Conservation (phyloP, 2,797 vertebrate genomes). For the Mionectes olivaceus region DNA sequence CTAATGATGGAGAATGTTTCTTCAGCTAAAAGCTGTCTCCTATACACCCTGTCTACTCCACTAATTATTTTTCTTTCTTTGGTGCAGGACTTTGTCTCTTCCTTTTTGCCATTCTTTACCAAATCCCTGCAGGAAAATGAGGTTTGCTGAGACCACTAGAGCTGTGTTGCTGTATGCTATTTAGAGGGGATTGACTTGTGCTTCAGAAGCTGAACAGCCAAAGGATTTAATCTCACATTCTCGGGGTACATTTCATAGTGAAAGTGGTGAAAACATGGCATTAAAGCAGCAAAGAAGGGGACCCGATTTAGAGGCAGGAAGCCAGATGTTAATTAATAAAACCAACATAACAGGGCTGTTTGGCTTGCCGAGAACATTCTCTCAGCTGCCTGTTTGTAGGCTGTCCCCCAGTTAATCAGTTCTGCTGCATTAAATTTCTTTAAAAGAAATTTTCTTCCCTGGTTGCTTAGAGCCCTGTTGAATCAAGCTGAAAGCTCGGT, state of each 20-base stretch:
- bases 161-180: constrained; percentile 15
- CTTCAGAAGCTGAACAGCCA: constrained; percentile 49
- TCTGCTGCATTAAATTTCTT: constrained; percentile 73
- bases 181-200: constrained; percentile 51
- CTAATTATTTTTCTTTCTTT: constrained; percentile 13
- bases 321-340: constrained; percentile 73
- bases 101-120: background rate
- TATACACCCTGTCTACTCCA: background rate
- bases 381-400: constrained; percentile 64
- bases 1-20: background rate
- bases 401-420: constrained; percentile 67
- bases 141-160: background rate
- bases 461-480: constrained; percentile 64
- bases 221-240: constrained; percentile 47
- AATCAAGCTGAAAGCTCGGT: constrained; percentile 54
- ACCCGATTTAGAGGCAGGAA: constrained; percentile 54
- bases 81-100: background rate
- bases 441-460: constrained; percentile 65
- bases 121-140: background rate
- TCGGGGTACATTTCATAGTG: constrained; percentile 41
- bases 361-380: constrained; percentile 55
- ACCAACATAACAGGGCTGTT: constrained; percentile 58
- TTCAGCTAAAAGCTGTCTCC: constrained; percentile 4
- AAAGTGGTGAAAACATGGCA: constrained; percentile 50
- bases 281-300: constrained; percentile 55